These are phyloP conservation scores for Onychostruthus taczanowskii DNA, from an alignment of 2,113 vertebrate species.

Conservation along the genomic window DNA sequence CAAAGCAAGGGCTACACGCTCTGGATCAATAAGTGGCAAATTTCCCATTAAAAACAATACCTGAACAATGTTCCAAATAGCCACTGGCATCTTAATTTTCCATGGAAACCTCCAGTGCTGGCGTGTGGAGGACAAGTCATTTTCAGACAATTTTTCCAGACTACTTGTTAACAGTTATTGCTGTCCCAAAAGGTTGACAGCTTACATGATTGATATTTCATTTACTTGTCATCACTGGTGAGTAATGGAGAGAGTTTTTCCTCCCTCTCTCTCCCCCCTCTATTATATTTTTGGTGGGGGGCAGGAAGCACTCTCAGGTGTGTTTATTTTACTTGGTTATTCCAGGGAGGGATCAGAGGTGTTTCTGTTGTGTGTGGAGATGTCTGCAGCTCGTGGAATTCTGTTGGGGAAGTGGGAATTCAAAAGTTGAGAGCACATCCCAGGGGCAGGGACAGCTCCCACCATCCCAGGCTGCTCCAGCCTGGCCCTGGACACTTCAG, in stretches of 20 bases:
- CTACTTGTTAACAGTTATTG: conserved; percentile 89
- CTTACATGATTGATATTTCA: conserved; percentile 83
- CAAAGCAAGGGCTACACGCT: conserved; percentile 82
- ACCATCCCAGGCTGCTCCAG: rapidly evolving
- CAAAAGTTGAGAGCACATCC: not conserved
- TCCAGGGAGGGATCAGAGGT: not conserved
- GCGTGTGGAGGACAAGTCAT: conserved; percentile 75
- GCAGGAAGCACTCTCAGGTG: not conserved
- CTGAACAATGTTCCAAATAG: conserved; percentile 89
- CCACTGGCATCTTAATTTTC: conserved; percentile 86
- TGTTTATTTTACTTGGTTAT: not conserved
- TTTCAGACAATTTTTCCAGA: conserved; percentile 83
- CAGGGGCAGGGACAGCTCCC: rapidly evolving
- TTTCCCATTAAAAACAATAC: conserved; percentile 98
- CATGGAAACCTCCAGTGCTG: conserved; percentile 71
- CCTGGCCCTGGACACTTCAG: not conserved
- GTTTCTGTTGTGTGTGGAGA: not conserved
- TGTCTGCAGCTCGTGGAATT: not conserved
- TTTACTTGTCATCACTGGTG: conserved; percentile 79
- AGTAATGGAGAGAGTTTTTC: conserved; percentile 69
- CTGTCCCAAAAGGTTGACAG: conserved; percentile 84
- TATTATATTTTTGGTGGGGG: not conserved
- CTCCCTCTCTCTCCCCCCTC: not conserved
- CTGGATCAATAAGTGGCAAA: conserved; percentile 98
- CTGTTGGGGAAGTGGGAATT: not conserved